Percentiles rank a stretch among this genome's conserved stretches.
Evolutionary conservation across 2,888 invertebrate genomes (phyloP).

Genomic region (Flexamia atlantica): DNA sequence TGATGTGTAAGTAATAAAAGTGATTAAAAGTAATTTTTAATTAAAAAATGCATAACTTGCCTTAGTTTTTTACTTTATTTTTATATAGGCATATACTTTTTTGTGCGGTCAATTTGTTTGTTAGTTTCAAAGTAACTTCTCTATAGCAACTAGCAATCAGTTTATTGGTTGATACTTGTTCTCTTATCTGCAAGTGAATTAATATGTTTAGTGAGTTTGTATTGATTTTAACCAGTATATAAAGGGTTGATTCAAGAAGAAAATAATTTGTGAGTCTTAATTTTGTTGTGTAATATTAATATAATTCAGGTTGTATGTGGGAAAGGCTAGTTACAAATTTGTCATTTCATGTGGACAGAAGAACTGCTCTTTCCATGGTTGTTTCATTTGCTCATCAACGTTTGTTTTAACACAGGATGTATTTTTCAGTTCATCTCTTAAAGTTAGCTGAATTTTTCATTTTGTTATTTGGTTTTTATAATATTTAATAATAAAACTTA

Average conservation of each 20-base stretch:
- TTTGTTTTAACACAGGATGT: neutral
- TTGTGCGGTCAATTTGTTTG: neutral
- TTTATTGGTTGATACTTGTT: constrained; percentile 16
- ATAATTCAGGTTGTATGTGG: neutral
- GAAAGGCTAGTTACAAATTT: neutral
- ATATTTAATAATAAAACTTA: no score
- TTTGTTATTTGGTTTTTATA: no score
- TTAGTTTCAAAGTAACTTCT: neutral
- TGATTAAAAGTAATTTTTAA: neutral
- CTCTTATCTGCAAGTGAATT: neutral
- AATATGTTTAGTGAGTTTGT: neutral
- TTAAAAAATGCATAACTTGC: neutral
- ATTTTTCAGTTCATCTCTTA: no score
- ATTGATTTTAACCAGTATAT: neutral
- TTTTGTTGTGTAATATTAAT: neutral
- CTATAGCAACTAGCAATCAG: constrained; percentile 27
- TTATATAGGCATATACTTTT: neutral
- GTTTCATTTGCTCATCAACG: neutral
- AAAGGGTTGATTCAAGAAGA: no score
- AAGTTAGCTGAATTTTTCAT: no score
- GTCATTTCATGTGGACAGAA: neutral
- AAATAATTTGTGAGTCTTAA: neutral
- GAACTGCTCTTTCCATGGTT: neutral
- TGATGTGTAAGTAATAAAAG: constrained; percentile 3
- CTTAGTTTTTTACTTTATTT: neutral